Conservation (phyloP, 1,140 invertebrate species). For the Acromyrmex charruanus region DNA sequence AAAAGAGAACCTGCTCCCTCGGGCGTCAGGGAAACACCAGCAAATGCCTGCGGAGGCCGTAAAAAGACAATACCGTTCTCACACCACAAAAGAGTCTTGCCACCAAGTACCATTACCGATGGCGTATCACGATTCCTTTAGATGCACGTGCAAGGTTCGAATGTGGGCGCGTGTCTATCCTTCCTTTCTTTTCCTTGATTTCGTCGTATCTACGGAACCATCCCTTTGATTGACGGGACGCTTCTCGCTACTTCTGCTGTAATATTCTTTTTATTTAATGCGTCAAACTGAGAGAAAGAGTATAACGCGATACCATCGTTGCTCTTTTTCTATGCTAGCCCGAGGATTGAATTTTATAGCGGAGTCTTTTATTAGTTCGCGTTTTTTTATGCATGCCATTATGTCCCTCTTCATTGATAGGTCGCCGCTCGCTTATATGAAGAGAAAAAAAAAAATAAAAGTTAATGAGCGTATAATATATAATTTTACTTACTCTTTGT, state of each 20-base stretch:
- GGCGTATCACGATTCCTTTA: constrained; percentile 40
- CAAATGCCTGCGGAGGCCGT: constrained; percentile 79
- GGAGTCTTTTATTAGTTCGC: constrained; percentile 68
- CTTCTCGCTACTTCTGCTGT: neutral
- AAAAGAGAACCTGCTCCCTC: constrained; percentile 68
- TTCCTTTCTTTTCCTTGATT: neutral
- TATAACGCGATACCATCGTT: constrained; percentile 21
- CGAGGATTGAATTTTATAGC: constrained; percentile 76
- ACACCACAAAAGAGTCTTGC: constrained; percentile 75
- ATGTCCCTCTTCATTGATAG: constrained; percentile 8
- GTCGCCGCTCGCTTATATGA: neutral
- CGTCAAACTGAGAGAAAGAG: constrained; percentile 11
- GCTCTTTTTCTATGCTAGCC: constrained; percentile 3
- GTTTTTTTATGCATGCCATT: constrained; percentile 37
- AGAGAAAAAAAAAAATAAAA: neutral
- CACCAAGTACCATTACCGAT: constrained; percentile 72
- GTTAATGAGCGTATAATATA: constrained; percentile 39
- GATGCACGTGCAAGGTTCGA: constrained; percentile 19
- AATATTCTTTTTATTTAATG: neutral
- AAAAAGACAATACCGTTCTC: constrained; percentile 84
- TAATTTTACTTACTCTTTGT: constrained; percentile 72
- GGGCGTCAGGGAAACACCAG: constrained; percentile 69
- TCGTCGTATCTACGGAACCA: constrained; percentile 12
- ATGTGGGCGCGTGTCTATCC: neutral
- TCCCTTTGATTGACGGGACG: neutral